Evolutionary conservation across 35 echinoderm and acorn worm genomes (phyloP).

Genomic region (Diadema setosum): DNA sequence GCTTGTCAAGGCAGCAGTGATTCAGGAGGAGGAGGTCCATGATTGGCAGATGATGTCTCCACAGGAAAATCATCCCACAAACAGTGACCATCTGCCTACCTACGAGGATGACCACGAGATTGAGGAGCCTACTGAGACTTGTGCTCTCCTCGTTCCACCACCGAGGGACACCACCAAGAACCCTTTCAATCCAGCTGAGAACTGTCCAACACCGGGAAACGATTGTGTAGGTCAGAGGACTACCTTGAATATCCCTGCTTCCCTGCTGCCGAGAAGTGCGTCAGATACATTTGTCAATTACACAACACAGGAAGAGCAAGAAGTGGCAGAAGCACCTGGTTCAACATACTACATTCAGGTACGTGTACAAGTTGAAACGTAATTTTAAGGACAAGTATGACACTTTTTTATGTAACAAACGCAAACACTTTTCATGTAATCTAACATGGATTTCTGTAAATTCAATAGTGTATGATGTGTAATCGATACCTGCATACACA

Average conservation of each 20-base stretch:
- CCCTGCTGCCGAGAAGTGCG: constrained; percentile 74
- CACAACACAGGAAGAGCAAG: constrained; percentile 73
- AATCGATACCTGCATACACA: no score
- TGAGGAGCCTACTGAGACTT: not conserved
- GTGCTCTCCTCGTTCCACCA: not conserved
- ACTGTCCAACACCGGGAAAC: not conserved
- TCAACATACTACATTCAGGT: constrained; percentile 90
- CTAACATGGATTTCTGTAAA: no score
- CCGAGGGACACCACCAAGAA: not conserved
- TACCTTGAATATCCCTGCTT: constrained; percentile 66
- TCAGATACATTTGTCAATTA: constrained; percentile 99
- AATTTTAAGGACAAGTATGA: no score
- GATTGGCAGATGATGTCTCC: constrained; percentile 36
- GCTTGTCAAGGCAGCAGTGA: not conserved
- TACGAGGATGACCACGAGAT: constrained; percentile 1
- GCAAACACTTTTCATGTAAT: no score
- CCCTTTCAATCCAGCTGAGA: constrained; percentile 12
- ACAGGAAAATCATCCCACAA: not conserved
- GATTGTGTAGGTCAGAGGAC: constrained; percentile 17
- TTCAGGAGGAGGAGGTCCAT: constrained; percentile 36
- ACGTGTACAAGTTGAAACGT: not conserved
- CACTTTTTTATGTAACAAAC: no score
- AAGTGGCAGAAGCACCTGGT: constrained; percentile 83
- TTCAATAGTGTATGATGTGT: no score
- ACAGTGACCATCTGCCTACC: not conserved